Evolutionary conservation across 30 jellyfish, hydroid and myxozoan genomes (phyloP).

Genomic region (Clytia hemisphaerica): DNA sequence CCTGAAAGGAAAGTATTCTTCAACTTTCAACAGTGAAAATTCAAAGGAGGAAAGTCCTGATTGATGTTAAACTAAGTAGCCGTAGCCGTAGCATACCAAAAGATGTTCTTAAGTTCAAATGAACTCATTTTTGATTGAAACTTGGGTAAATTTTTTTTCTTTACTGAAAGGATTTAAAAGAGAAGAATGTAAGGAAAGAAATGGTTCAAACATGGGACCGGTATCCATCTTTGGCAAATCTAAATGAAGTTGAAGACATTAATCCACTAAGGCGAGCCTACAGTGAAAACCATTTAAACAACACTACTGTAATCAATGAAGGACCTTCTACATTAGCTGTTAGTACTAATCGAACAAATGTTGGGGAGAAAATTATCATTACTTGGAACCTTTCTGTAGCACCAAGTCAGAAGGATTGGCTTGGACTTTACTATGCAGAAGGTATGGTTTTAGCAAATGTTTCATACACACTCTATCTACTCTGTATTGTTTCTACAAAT

Average conservation of each 20-base stretch:
- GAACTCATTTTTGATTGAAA: too few relatives aligned
- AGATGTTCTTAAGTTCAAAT: too few relatives aligned
- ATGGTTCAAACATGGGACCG: conserved; percentile 12
- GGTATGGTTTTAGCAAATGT: not conserved
- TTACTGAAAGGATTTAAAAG: not conserved
- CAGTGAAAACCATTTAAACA: conserved; percentile 70
- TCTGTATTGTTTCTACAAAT: too few relatives aligned
- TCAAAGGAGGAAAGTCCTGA: too few relatives aligned
- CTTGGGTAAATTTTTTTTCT: too few relatives aligned
- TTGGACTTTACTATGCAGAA: conserved; percentile 65
- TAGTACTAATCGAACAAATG: conserved; percentile 72
- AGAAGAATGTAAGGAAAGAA: not conserved
- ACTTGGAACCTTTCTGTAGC: conserved; percentile 56
- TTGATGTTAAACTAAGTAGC: too few relatives aligned
- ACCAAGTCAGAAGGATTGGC: conserved; percentile 51
- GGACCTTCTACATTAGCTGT: conserved; percentile 37
- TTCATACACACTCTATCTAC: not conserved
- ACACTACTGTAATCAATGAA: conserved; percentile 23
- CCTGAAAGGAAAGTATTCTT: too few relatives aligned
- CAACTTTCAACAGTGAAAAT: too few relatives aligned
- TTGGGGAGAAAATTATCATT: conserved; percentile 75
- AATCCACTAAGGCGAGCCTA: conserved; percentile 69
- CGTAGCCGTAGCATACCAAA: too few relatives aligned
- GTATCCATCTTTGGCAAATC: conserved; percentile 22
- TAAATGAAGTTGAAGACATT: not conserved